Conservation (phyloP, 1,140 invertebrate genomes). For the Sminthurides bifidus region DNA sequence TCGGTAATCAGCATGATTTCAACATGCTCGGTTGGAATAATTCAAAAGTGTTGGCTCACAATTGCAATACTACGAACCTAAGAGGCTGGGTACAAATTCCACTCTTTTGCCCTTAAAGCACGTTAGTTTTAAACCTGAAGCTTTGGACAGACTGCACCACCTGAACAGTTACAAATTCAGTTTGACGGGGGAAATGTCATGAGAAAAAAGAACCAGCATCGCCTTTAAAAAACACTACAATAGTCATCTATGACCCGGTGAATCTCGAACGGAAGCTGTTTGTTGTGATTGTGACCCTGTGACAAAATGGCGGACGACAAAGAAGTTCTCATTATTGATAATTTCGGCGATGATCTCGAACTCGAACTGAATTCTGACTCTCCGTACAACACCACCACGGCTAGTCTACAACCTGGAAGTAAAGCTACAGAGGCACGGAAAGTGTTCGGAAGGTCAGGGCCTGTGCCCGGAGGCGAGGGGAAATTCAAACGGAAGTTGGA, state of each 20-base stretch:
- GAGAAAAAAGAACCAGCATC: no score
- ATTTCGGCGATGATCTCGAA: background rate
- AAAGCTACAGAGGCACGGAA: background rate
- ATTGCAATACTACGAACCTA: background rate
- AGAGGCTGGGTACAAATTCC: background rate
- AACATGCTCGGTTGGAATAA: background rate
- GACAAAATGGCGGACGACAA: no score
- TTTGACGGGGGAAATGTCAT: no score
- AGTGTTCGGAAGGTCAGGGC: background rate
- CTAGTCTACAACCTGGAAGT: no score
- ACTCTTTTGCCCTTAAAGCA: background rate
- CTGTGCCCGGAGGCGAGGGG: background rate
- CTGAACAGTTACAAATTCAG: no score
- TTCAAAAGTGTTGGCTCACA: background rate
- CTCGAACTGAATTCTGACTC: background rate
- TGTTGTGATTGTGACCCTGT: no score
- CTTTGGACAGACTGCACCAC: no score
- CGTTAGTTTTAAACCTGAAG: no score
- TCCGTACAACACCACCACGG: background rate
- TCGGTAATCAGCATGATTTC: background rate
- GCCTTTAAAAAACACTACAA: no score
- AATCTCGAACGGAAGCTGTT: no score
- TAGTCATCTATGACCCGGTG: no score
- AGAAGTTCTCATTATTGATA: background rate
- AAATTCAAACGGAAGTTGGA: background rate